These are phyloP conservation scores for Cervus canadensis DNA, from an alignment of 2,113 vertebrate species.

Conservation along the genomic window DNA sequence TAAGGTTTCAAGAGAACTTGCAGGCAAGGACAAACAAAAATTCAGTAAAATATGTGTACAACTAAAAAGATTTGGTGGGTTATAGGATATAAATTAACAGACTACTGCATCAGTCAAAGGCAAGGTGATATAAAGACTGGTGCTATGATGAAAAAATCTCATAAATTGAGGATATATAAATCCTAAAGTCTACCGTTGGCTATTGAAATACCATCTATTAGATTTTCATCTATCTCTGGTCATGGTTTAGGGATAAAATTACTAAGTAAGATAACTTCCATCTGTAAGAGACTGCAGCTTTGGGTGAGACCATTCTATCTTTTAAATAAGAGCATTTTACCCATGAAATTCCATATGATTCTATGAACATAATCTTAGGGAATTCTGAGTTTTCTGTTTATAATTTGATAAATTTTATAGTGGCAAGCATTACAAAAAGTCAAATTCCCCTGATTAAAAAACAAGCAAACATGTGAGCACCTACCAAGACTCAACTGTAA, in stretches of 20 bases:
- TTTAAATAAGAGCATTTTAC: not conserved
- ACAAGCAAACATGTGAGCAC: not conserved
- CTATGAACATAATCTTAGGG: not conserved
- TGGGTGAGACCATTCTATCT: not conserved
- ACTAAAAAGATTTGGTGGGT: constrained; percentile 1
- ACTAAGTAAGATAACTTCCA: not conserved
- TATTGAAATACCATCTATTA: constrained; percentile 42
- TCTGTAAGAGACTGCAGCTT: not conserved
- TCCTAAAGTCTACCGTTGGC: constrained; percentile 21
- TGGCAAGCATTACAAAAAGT: not conserved
- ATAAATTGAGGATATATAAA: constrained; percentile 39
- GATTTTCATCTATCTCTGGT: constrained; percentile 26
- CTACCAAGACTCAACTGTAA: not conserved
- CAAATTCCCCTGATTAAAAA: not conserved
- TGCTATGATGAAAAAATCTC: constrained; percentile 47
- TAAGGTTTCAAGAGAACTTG: constrained; percentile 20
- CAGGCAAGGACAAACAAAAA: not conserved
- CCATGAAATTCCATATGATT: not conserved
- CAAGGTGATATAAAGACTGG: constrained; percentile 26
- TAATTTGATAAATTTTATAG: not conserved
- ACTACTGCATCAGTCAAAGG: constrained; percentile 34
- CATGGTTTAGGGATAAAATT: not conserved
- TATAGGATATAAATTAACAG: constrained; percentile 38
- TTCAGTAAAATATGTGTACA: constrained; percentile 19
- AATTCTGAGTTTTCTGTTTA: not conserved